Conservation (phyloP, 1,140 invertebrate species). For the Pectinophora gossypiella region DNA sequence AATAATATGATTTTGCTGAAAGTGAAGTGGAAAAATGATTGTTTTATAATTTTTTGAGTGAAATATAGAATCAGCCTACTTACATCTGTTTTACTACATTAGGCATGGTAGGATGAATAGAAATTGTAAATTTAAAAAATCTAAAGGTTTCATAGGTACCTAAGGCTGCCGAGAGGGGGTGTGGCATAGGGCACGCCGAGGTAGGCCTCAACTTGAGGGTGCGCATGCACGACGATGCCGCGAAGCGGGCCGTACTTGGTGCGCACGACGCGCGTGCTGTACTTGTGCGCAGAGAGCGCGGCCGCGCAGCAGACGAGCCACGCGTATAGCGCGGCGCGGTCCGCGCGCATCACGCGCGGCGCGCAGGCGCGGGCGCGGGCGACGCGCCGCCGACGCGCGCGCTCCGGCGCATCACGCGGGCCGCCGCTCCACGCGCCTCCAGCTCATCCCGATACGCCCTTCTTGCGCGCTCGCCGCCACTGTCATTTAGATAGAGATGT, state of each 20-base stretch:
- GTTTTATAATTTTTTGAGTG: too few species aligned
- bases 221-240: slow-evolving; percentile 86
- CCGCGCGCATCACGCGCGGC: slow-evolving; percentile 59
- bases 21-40: too few species aligned
- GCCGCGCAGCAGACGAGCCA: slow-evolving; percentile 72
- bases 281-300: slow-evolving; percentile 79
- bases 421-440: slow-evolving; percentile 32
- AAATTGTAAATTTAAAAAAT: too few species aligned
- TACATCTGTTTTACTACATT: too few species aligned
- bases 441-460: slow-evolving; percentile 42
- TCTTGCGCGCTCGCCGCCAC: slow-evolving; percentile 48
- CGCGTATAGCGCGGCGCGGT: slow-evolving; percentile 59
- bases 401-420: slow-evolving; percentile 33
- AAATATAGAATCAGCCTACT: too few species aligned
- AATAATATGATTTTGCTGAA: too few species aligned
- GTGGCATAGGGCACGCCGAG: slow-evolving; percentile 94
- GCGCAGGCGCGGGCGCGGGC: slow-evolving; percentile 41
- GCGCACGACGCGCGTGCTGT: slow-evolving; percentile 86
- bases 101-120: too few species aligned
- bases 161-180: slow-evolving; percentile 72
- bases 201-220: slow-evolving; percentile 93
- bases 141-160: slow-evolving; percentile 48
- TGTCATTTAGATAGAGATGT: slow-evolving; percentile 10
- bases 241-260: slow-evolving; percentile 92
- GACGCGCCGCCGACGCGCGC: slow-evolving; percentile 47